These are phyloP conservation scores for Pan paniscus DNA, from an alignment of 2,113 vertebrate genomes.

Conservation along the genomic window DNA sequence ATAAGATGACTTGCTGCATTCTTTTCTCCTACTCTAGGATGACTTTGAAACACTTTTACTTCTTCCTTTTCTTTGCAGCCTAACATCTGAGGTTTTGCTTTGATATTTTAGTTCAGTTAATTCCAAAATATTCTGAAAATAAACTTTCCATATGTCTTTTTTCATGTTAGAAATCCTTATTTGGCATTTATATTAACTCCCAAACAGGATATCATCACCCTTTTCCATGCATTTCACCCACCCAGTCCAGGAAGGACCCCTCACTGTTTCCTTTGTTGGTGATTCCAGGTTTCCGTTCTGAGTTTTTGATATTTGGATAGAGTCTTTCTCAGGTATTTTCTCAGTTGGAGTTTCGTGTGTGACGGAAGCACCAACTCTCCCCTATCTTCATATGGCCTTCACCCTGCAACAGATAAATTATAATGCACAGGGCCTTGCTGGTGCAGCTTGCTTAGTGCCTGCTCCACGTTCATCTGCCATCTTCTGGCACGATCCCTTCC, in stretches of 20 bases:
- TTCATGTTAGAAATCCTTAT: not conserved
- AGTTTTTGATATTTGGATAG: not conserved
- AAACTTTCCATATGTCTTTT: not conserved
- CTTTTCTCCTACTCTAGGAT: not conserved
- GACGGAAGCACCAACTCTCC: not conserved
- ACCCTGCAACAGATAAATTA: not conserved
- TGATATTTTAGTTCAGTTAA: conserved; percentile 32
- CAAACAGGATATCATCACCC: not conserved
- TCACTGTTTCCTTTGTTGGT: not conserved
- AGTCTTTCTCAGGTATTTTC: not conserved
- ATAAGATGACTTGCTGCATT: not conserved
- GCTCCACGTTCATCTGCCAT: rapidly evolving
- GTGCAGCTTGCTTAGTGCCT: rapidly evolving
- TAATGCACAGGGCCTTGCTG: rapidly evolving
- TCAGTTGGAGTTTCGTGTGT: not conserved
- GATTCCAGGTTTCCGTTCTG: not conserved
- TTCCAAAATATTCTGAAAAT: not conserved
- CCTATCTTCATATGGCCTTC: rapidly evolving
- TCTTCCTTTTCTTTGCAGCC: not conserved
- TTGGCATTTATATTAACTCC: conserved; percentile 34
- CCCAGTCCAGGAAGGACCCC: rapidly evolving
- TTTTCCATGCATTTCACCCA: not conserved
- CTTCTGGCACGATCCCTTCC: not conserved
- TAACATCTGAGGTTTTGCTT: not conserved
- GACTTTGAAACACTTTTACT: not conserved